A percentile compares a stretch with the other conserved stretches of the same genome.
Evolutionary conservation across 2,888 invertebrate species (phyloP).

Genomic region (Ochropacha duplaris): DNA sequence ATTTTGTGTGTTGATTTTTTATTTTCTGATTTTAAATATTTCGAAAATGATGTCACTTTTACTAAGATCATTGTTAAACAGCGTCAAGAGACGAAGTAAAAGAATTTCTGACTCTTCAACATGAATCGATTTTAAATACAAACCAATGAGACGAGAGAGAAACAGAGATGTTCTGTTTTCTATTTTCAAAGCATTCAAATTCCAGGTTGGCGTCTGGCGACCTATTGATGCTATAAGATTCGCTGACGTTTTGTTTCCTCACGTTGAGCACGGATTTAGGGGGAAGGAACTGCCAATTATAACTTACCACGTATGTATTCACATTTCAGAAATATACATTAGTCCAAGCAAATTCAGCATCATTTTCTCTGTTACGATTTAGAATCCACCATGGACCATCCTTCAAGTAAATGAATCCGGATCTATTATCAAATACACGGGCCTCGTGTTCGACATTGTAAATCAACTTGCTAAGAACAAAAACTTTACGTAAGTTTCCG

Average conservation of each 20-base stretch:
- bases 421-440: conserved; percentile 82
- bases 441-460: conserved; percentile 91
- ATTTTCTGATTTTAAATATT: no score
- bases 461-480: conserved; percentile 88
- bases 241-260: conserved; percentile 89
- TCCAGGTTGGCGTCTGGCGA: conserved; percentile 88
- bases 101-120: no score
- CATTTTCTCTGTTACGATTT: conserved; percentile 33
- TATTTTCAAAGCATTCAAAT: background rate
- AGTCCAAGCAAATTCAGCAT: background rate
- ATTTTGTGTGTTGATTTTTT: no score
- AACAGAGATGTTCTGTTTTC: background rate
- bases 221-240: conserved; percentile 86
- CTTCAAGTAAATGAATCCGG: conserved; percentile 84
- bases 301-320: conserved; percentile 87
- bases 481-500: conserved; percentile 92
- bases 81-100: no score
- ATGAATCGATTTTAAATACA: no score
- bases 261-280: conserved; percentile 90
- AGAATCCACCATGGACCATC: conserved; percentile 96
- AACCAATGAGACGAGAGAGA: no score
- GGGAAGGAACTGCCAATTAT: conserved; percentile 88
- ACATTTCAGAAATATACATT: background rate
- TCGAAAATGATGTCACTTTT: no score
- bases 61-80: no score